phyloP scores from a whole-genome alignment of 2,888 invertebrate genomes.

The Eristalis pertinax region DNA sequence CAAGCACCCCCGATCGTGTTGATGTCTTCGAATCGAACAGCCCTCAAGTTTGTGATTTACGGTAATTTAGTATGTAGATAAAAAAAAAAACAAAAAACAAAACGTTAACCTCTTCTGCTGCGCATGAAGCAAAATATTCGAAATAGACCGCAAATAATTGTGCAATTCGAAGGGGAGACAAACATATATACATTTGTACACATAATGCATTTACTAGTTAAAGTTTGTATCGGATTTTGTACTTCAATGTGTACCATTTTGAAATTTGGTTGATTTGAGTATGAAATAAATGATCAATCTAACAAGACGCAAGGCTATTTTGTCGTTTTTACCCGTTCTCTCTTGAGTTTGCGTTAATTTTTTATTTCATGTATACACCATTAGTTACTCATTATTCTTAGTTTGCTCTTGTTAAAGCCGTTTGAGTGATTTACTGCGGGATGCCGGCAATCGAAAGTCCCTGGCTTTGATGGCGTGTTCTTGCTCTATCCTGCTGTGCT shows the following conservation, averaged over 20 bases:
- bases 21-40: conserved; percentile 74
- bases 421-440: too few species aligned
- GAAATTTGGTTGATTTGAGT: conserved; percentile 7
- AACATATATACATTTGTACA: background rate
- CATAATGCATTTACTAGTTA: background rate
- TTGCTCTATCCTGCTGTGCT: too few species aligned
- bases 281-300: background rate
- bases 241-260: background rate
- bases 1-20: conserved; percentile 73
- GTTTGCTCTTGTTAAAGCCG: background rate
- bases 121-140: background rate
- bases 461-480: too few species aligned
- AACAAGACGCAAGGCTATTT: background rate
- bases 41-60: conserved; percentile 75
- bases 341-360: background rate
- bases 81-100: background rate
- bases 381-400: background rate
- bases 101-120: background rate
- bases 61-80: conserved; percentile 60
- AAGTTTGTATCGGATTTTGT: background rate
- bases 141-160: background rate
- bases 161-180: background rate
- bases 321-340: background rate
- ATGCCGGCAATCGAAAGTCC: too few species aligned
- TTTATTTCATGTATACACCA: background rate